A percentile compares a stretch with the other conserved stretches of the same genome.
These are phyloP conservation scores for Cremastinae sp. DNA, from an alignment of 2,888 invertebrate genomes.

Conservation along the genomic window DNA sequence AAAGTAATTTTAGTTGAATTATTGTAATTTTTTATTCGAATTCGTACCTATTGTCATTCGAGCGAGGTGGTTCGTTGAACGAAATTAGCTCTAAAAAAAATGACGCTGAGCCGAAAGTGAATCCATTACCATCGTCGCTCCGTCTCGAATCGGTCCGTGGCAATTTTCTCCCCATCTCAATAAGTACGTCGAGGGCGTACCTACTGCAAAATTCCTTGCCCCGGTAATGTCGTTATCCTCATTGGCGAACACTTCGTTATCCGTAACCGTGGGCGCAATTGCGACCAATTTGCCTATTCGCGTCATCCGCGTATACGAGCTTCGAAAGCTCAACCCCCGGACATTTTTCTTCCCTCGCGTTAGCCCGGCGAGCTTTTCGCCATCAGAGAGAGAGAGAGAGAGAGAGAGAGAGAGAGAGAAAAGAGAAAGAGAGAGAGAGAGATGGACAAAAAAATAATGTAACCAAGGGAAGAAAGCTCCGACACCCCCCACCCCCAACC, in stretches of 20 bases:
- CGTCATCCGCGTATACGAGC: constrained; percentile 43
- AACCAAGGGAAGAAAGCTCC: constrained; percentile 21
- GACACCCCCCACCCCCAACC: not conserved
- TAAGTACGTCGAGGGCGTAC: not conserved
- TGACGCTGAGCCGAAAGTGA: too few relatives aligned
- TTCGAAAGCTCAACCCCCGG: constrained; percentile 21
- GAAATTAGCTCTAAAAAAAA: too few relatives aligned
- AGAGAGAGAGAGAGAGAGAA: constrained; percentile 32
- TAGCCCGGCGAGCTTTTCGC: not conserved
- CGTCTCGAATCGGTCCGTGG: too few relatives aligned
- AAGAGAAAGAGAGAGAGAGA: constrained; percentile 52
- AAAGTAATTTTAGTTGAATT: too few relatives aligned
- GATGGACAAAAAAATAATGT: too few relatives aligned
- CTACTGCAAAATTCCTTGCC: constrained; percentile 4
- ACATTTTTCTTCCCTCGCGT: constrained; percentile 27
- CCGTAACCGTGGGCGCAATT: constrained; percentile 36
- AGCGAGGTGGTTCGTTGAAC: too few relatives aligned
- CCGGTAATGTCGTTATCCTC: constrained; percentile 12
- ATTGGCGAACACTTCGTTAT: constrained; percentile 31
- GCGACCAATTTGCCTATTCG: constrained; percentile 57
- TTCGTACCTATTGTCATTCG: too few relatives aligned
- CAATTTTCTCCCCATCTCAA: not conserved
- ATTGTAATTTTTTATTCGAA: too few relatives aligned
- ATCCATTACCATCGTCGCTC: too few relatives aligned
- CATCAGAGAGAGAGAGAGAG: constrained; percentile 1